These are phyloP conservation scores for Allobates femoralis DNA, from an alignment of 2,797 vertebrate genomes.

Conservation along the genomic window DNA sequence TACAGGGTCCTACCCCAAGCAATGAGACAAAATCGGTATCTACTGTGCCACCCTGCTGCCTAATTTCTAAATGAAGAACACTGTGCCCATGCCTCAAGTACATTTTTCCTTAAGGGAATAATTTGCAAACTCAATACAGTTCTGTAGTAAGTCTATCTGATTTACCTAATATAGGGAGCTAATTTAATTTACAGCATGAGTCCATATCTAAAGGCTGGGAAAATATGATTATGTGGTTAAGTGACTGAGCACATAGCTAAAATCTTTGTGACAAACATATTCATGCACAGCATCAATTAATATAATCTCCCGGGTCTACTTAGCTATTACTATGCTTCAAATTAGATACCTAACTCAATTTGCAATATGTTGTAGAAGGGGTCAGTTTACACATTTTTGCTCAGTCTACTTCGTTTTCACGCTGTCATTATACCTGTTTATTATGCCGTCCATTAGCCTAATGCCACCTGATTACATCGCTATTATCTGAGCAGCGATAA, in stretches of 20 bases:
- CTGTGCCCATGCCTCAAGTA: not conserved
- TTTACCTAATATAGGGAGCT: conserved; percentile 48
- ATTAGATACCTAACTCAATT: conserved; percentile 53
- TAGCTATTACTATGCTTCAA: conserved; percentile 38
- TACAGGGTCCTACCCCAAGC: not conserved
- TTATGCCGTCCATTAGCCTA: conserved; percentile 9
- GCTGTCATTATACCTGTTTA: conserved; percentile 28
- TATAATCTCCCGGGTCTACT: conserved; percentile 47
- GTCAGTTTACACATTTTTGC: conserved; percentile 39
- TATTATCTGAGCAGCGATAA: conserved; percentile 27
- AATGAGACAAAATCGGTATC: not conserved
- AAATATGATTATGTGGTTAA: conserved; percentile 61
- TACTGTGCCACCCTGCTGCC: not conserved
- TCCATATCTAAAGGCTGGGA: conserved; percentile 56
- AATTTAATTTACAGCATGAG: conserved; percentile 58
- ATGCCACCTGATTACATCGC: not conserved
- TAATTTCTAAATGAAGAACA: not conserved
- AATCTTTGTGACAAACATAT: conserved; percentile 56
- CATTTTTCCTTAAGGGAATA: conserved; percentile 1
- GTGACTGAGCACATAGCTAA: conserved; percentile 55
- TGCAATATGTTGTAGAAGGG: conserved; percentile 42
- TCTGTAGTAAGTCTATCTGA: conserved; percentile 32
- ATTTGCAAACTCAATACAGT: not conserved
- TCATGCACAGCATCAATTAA: conserved; percentile 56
- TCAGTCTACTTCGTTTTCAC: conserved; percentile 26